A percentile compares a stretch with the other conserved stretches of the same genome.
Conservation (phyloP, 2,888 invertebrate genomes). For the Girardia tigrina region DNA sequence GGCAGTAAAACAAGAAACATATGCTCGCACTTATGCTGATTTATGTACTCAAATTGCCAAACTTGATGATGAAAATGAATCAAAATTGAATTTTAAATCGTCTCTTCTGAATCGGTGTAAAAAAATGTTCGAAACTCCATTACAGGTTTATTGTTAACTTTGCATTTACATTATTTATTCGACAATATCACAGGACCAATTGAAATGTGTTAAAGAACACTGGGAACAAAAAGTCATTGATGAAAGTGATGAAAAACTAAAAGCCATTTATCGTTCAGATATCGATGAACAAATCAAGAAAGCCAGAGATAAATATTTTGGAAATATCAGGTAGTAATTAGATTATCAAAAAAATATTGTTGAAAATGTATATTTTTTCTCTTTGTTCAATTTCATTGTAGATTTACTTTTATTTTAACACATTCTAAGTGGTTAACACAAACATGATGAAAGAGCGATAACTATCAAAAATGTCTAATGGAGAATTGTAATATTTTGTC, state of each 20-base stretch:
- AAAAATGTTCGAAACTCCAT: conserved; percentile 6
- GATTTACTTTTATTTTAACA: no score
- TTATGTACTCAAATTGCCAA: neutral
- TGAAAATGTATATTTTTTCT: no score
- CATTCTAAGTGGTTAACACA: no score
- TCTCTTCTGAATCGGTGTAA: neutral
- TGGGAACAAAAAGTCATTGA: neutral
- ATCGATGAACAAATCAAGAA: conserved; percentile 1
- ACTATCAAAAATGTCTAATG: no score
- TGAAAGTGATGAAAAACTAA: neutral
- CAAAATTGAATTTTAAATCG: conserved; percentile 12
- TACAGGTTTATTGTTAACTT: neutral
- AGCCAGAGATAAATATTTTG: conserved; percentile 1
- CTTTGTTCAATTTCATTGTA: no score
- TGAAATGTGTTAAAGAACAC: neutral
- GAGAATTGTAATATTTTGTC: no score
- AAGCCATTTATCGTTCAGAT: conserved; percentile 4
- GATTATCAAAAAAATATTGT: no score
- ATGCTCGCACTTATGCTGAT: neutral
- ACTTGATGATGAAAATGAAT: conserved; percentile 3
- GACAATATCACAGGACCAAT: neutral
- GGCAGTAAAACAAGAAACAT: neutral
- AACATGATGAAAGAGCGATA: no score
- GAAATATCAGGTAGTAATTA: neutral
- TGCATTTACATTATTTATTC: neutral